Evolutionary conservation across 2,888 invertebrate genomes (phyloP).

Genomic region (Torymus aiolomorphi): DNA sequence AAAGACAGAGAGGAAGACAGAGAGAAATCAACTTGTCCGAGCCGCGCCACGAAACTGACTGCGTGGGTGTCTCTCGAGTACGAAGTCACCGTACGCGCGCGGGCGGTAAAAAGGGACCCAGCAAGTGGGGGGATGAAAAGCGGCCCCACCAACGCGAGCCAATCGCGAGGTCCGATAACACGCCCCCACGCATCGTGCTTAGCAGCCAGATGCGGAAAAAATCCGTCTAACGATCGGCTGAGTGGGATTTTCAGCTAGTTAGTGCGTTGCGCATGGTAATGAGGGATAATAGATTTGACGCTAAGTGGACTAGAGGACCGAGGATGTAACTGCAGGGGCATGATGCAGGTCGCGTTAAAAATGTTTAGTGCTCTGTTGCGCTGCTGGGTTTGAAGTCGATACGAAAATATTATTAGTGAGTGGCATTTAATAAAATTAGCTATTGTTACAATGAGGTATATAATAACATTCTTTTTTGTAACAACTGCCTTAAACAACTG

Average conservation of each 20-base stretch:
- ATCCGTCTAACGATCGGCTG: neutral
- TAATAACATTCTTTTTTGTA: no score
- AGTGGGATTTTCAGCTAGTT: no score
- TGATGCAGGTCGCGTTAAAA: no score
- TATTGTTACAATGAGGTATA: no score
- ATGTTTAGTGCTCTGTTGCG: no score
- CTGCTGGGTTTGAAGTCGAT: no score
- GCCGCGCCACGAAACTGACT: conserved; percentile 70
- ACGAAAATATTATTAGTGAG: no score
- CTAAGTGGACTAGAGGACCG: neutral
- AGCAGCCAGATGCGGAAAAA: neutral
- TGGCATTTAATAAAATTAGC: no score
- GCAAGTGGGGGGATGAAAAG: conserved; percentile 42
- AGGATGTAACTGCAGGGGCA: neutral
- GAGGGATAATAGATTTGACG: no score
- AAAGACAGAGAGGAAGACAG: no score
- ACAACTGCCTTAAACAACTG: no score
- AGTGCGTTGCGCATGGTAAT: neutral
- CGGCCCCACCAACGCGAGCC: neutral
- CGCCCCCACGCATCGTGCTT: neutral
- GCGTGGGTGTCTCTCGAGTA: conserved; percentile 65
- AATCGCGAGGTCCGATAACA: no score
- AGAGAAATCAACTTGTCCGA: conserved; percentile 33
- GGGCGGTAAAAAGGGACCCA: conserved; percentile 41
- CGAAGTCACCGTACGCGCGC: conserved; percentile 61